Percentiles rank a stretch among this genome's conserved stretches.
phyloP scores from a whole-genome alignment of 2,888 invertebrate genomes.

The Sycophila texana region DNA sequence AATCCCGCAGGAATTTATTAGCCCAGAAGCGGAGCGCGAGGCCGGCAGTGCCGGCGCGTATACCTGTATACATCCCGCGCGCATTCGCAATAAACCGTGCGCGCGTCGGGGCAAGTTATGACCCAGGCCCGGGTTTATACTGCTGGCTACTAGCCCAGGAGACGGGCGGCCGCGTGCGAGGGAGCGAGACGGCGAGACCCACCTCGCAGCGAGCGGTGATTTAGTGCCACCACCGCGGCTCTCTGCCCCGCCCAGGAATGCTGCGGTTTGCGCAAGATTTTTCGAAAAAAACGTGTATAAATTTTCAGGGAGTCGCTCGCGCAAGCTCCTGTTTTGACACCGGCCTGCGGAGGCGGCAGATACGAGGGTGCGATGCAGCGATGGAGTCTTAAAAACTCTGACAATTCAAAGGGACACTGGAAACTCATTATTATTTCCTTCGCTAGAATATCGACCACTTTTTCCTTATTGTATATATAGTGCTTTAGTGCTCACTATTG shows the following conservation, averaged over 20 bases:
- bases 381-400: too few relatives aligned
- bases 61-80: slow-evolving; percentile 42
- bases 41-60: background rate
- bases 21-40: slow-evolving; percentile 57
- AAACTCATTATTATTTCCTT: too few relatives aligned
- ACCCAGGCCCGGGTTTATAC: slow-evolving; percentile 30
- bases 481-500: too few relatives aligned
- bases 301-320: slow-evolving; percentile 36
- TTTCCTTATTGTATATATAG: too few relatives aligned
- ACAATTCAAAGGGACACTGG: too few relatives aligned
- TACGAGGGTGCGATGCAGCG: background rate
- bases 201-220: slow-evolving; percentile 55
- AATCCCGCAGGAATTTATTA: slow-evolving; percentile 69
- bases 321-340: slow-evolving; percentile 35
- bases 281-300: slow-evolving; percentile 63
- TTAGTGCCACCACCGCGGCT: slow-evolving; percentile 60
- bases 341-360: background rate
- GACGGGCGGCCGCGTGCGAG: slow-evolving; percentile 19
- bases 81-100: slow-evolving; percentile 73
- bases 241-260: slow-evolving; percentile 74
- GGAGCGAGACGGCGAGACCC: slow-evolving; percentile 47
- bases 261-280: slow-evolving; percentile 71
- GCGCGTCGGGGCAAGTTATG: slow-evolving; percentile 66
- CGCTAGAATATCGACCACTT: too few relatives aligned
- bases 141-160: slow-evolving; percentile 68